These are phyloP conservation scores for Ptychodera flava DNA, from an alignment of 35 echinoderm and acorn worm genomes.

Conservation along the genomic window DNA sequence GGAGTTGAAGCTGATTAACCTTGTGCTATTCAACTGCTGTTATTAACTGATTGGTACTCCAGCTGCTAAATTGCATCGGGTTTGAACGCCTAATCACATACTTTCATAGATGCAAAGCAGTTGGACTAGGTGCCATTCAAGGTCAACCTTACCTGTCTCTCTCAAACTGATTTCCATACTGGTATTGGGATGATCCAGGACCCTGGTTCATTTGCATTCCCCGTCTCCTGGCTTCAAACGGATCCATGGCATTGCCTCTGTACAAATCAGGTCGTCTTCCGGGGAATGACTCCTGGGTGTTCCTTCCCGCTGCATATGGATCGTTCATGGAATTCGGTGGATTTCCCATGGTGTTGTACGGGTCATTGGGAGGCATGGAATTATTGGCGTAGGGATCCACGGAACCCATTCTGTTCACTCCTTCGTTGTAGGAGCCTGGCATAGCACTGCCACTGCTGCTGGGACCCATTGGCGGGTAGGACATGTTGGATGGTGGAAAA, in stretches of 20 bases:
- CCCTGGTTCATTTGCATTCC: slow-evolving; percentile 20
- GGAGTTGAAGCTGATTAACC: no score
- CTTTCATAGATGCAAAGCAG: no score
- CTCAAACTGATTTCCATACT: slow-evolving; percentile 48
- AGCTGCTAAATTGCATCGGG: no score
- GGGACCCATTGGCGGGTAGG: background rate
- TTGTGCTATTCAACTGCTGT: no score
- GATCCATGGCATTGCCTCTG: slow-evolving; percentile 23
- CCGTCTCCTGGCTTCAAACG: slow-evolving; percentile 21
- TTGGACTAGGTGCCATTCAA: no score
- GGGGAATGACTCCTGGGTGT: slow-evolving; percentile 4
- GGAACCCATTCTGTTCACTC: slow-evolving; percentile 29
- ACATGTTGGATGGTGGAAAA: background rate
- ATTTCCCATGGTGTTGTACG: background rate
- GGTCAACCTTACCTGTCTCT: slow-evolving; percentile 41
- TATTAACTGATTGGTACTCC: no score
- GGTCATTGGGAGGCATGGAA: slow-evolving; percentile 26
- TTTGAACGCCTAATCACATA: no score
- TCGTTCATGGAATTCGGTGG: slow-evolving; percentile 21
- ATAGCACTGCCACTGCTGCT: background rate
- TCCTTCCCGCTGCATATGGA: slow-evolving; percentile 36
- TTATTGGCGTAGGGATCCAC: slow-evolving; percentile 43
- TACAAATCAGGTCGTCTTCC: background rate
- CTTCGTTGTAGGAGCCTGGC: slow-evolving; percentile 22
- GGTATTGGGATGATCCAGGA: slow-evolving; percentile 8